A percentile compares a stretch with the other conserved stretches of the same genome.
Evolutionary conservation across 2,113 vertebrate species (phyloP).

Genomic region (Heliornis fulica): DNA sequence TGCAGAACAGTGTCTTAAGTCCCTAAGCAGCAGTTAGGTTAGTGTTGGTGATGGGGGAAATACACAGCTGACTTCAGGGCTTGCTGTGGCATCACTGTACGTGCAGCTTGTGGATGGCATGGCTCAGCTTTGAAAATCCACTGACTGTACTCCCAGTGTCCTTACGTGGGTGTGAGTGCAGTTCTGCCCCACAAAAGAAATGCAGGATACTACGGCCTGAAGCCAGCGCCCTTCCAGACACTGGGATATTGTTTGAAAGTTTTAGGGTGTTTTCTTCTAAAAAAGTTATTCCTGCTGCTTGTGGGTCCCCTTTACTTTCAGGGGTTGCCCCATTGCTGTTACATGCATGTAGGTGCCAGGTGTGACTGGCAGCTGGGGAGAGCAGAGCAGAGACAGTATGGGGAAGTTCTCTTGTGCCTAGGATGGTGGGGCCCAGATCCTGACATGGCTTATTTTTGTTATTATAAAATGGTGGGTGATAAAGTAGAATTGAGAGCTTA

Average conservation of each 20-base stretch:
- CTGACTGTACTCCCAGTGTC: background rate
- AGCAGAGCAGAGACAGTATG: background rate
- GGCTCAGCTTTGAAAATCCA: background rate
- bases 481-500: background rate
- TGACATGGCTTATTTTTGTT: background rate
- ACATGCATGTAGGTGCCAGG: accelerated
- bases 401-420: background rate
- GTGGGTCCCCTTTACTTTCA: background rate
- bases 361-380: background rate
- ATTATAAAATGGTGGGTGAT: background rate
- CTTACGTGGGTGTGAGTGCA: background rate
- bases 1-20: background rate
- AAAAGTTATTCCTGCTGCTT: background rate
- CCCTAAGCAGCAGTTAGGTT: background rate
- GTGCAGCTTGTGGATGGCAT: background rate
- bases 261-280: background rate
- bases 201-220: background rate
- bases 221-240: background rate
- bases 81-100: background rate
- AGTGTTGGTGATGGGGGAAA: background rate
- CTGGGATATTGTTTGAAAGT: background rate
- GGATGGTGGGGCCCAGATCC: background rate
- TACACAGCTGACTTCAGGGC: background rate
- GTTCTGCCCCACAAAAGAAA: background rate
- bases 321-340: background rate